phyloP scores from a whole-genome alignment of 2,888 invertebrate genomes.

The Nomada ferruginata region DNA sequence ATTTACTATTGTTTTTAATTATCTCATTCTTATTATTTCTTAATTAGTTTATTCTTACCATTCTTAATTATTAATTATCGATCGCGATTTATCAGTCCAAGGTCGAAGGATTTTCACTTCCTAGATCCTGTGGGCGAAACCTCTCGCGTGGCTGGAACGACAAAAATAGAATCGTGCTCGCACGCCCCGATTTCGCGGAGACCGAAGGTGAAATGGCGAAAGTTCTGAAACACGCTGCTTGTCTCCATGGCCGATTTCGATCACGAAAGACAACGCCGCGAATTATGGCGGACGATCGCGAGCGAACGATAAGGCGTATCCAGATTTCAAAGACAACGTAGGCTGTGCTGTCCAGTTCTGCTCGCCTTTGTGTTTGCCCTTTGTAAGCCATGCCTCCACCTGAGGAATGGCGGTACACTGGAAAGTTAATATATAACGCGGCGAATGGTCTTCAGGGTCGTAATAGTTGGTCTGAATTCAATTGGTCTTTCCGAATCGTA shows the following conservation, averaged over 20 bases:
- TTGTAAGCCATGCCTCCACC: slow-evolving; percentile 7
- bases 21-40: too few relatives aligned
- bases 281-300: slow-evolving; percentile 51
- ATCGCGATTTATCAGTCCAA: slow-evolving; percentile 52
- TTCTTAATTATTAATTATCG: too few relatives aligned
- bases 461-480: too few relatives aligned
- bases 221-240: slow-evolving; percentile 37
- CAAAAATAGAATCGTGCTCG: slow-evolving; percentile 25
- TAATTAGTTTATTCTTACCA: too few relatives aligned
- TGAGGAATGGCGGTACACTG: not conserved
- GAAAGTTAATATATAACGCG: not conserved
- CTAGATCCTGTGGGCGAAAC: slow-evolving; percentile 47
- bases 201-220: slow-evolving; percentile 66
- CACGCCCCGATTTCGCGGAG: slow-evolving; percentile 51
- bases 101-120: slow-evolving; percentile 53
- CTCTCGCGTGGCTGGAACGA: slow-evolving; percentile 22
- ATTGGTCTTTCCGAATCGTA: too few relatives aligned
- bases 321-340: slow-evolving; percentile 32
- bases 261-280: slow-evolving; percentile 54
- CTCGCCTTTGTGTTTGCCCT: slow-evolving; percentile 6
- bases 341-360: not conserved
- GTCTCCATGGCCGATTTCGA: slow-evolving; percentile 26
- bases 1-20: too few relatives aligned
- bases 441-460: too few relatives aligned
- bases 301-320: slow-evolving; percentile 30